phyloP scores from a whole-genome alignment of 1,140 invertebrate genomes.

The Drosophila lowei region DNA sequence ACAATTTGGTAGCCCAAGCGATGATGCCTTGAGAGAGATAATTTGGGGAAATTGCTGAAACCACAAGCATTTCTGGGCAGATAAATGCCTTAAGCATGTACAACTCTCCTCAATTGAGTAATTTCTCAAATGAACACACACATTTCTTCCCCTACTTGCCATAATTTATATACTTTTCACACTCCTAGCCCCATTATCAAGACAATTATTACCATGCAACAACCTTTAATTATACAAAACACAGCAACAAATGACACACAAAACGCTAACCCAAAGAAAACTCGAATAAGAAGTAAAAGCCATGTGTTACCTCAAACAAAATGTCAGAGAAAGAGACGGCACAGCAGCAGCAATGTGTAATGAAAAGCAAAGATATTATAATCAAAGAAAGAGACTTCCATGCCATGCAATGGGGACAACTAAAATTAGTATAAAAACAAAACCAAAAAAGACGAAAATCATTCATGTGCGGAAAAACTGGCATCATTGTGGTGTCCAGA shows the following conservation, averaged over 20 bases:
- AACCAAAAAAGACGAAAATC: slow-evolving; percentile 10
- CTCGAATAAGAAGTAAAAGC: slow-evolving; percentile 19
- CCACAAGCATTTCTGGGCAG: too few species aligned
- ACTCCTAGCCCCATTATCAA: neutral
- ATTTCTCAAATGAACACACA: too few species aligned
- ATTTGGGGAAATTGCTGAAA: too few species aligned
- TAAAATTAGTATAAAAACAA: slow-evolving; percentile 13
- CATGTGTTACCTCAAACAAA: slow-evolving; percentile 25
- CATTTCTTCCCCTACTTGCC: too few species aligned
- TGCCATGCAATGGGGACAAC: slow-evolving; percentile 39
- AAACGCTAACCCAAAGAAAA: slow-evolving; percentile 14
- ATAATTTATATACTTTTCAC: too few species aligned
- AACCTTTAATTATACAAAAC: slow-evolving; percentile 12
- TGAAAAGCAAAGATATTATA: slow-evolving; percentile 48
- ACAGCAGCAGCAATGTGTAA: too few species aligned
- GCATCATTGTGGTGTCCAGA: too few species aligned
- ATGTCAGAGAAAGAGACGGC: slow-evolving; percentile 31
- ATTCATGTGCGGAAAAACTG: neutral
- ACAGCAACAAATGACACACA: slow-evolving; percentile 56
- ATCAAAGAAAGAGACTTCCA: slow-evolving; percentile 53
- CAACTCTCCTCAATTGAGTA: too few species aligned
- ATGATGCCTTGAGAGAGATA: too few species aligned
- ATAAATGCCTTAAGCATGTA: too few species aligned
- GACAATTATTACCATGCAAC: slow-evolving; percentile 18
- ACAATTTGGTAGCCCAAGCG: too few species aligned